A percentile compares a stretch with the other conserved stretches of the same genome.
These are phyloP conservation scores for Enoplosus armatus DNA, from an alignment of 2,797 vertebrate species.

Conservation along the genomic window DNA sequence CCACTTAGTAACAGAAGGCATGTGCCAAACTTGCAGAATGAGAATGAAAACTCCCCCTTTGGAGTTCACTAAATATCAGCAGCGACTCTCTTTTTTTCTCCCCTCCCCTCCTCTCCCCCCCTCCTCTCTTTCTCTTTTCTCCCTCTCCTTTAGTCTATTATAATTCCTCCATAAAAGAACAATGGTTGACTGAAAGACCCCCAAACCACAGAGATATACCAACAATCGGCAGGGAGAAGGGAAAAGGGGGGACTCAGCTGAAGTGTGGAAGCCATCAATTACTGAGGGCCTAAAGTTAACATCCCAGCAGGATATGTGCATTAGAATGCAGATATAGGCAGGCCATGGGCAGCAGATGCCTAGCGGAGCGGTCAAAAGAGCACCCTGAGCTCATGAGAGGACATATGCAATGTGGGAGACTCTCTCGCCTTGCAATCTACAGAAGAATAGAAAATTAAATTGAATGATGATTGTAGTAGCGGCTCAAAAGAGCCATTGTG, in stretches of 20 bases:
- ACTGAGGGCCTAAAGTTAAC: slow-evolving; percentile 86
- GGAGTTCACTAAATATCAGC: slow-evolving; percentile 85
- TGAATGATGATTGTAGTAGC: slow-evolving; percentile 79
- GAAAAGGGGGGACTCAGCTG: slow-evolving; percentile 73
- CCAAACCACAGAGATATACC: slow-evolving; percentile 85
- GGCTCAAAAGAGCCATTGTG: slow-evolving; percentile 76
- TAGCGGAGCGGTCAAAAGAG: slow-evolving; percentile 83
- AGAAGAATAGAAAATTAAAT: slow-evolving; percentile 80
- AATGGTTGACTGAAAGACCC: slow-evolving; percentile 82
- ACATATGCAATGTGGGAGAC: slow-evolving; percentile 83
- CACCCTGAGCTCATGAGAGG: slow-evolving; percentile 71
- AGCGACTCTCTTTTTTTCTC: slow-evolving; percentile 79
- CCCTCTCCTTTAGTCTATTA: slow-evolving; percentile 80
- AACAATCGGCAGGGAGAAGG: slow-evolving; percentile 82
- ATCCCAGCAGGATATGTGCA: slow-evolving; percentile 84
- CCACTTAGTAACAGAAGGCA: slow-evolving; percentile 93
- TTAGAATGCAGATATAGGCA: slow-evolving; percentile 87
- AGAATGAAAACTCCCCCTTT: slow-evolving; percentile 87
- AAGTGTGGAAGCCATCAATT: slow-evolving; percentile 91
- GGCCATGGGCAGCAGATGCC: slow-evolving; percentile 87
- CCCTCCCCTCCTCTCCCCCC: slow-evolving; percentile 45
- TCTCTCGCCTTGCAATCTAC: slow-evolving; percentile 58
- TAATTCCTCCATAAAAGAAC: slow-evolving; percentile 86
- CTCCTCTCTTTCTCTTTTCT: slow-evolving; percentile 70
- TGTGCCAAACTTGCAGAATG: slow-evolving; percentile 89